Percentiles rank a stretch among this genome's conserved stretches.
These are phyloP conservation scores for Ploceus nigricollis DNA, from an alignment of 2,113 vertebrate genomes.

Conservation along the genomic window DNA sequence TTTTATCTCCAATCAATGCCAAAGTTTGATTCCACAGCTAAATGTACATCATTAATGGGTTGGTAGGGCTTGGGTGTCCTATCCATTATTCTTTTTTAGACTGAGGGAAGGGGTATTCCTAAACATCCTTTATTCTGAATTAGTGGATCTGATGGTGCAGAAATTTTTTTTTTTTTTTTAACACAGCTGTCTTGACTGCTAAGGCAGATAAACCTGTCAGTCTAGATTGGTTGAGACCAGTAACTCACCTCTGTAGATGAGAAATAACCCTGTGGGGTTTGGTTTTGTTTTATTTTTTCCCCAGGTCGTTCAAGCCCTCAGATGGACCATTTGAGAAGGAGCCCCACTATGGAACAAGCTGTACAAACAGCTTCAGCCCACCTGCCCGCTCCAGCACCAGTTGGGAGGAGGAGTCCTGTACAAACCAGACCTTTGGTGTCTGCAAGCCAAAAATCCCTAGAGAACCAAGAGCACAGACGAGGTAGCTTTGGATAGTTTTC, in stretches of 20 bases:
- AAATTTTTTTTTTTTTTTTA: not conserved
- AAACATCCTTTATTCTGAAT: conserved; percentile 38
- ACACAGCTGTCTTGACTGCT: not conserved
- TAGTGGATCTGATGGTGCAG: conserved; percentile 45
- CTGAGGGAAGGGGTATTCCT: not conserved
- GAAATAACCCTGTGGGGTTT: conserved; percentile 19
- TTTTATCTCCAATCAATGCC: not conserved
- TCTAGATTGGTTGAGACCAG: conserved; percentile 28
- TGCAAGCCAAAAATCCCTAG: conserved; percentile 82
- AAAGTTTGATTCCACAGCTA: not conserved
- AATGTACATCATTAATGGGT: not conserved
- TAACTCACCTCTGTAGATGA: not conserved
- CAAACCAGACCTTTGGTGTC: conserved; percentile 74
- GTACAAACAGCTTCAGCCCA: conserved; percentile 81
- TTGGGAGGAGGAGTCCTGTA: conserved; percentile 82
- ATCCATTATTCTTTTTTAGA: not conserved
- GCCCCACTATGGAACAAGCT: conserved; percentile 80
- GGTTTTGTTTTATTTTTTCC: not conserved
- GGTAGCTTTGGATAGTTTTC: conserved; percentile 70
- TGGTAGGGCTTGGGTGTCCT: not conserved
- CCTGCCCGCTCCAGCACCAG: conserved; percentile 72
- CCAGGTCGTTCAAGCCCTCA: conserved; percentile 85
- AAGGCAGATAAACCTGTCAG: conserved; percentile 6
- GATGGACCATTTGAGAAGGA: conserved; percentile 83
- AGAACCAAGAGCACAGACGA: conserved; percentile 86